These are phyloP conservation scores for Dasyprocta punctata DNA, from an alignment of 2,113 vertebrate species.

Conservation along the genomic window DNA sequence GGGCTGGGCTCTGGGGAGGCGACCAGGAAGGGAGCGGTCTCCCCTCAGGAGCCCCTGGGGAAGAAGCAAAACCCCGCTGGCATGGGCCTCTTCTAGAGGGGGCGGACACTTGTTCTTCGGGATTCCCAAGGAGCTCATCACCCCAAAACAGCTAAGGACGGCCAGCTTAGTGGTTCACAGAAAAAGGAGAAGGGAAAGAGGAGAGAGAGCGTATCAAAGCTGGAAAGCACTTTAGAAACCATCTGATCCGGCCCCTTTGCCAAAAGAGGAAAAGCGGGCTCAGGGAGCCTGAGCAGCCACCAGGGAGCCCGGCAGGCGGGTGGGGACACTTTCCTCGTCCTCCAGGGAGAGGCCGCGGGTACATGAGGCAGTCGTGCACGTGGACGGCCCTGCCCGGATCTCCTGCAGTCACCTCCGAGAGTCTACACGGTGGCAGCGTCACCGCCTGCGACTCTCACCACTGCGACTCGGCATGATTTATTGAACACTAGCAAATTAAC, in stretches of 20 bases:
- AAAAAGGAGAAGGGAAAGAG: neutral
- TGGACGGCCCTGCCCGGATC: neutral
- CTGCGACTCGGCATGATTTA: neutral
- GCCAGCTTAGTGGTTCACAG: neutral
- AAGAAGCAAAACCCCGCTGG: neutral
- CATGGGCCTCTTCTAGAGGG: neutral
- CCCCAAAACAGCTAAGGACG: neutral
- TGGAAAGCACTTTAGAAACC: neutral
- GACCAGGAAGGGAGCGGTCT: too few relatives aligned
- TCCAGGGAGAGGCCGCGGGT: neutral
- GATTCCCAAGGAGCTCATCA: neutral
- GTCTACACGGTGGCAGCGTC: neutral
- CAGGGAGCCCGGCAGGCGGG: neutral
- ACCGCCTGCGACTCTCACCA: neutral
- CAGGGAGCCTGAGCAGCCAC: neutral
- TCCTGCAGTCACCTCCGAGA: neutral
- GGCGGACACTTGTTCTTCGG: neutral
- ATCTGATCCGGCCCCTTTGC: neutral
- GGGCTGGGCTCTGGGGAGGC: fast-evolving
- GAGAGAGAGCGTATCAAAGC: neutral
- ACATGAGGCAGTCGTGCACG: neutral
- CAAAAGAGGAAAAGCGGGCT: neutral
- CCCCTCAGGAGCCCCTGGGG: neutral
- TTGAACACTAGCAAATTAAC: neutral
- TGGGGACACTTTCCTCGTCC: neutral